phyloP scores from a whole-genome alignment of 2,888 invertebrate species.

The Heliconius aoede region DNA sequence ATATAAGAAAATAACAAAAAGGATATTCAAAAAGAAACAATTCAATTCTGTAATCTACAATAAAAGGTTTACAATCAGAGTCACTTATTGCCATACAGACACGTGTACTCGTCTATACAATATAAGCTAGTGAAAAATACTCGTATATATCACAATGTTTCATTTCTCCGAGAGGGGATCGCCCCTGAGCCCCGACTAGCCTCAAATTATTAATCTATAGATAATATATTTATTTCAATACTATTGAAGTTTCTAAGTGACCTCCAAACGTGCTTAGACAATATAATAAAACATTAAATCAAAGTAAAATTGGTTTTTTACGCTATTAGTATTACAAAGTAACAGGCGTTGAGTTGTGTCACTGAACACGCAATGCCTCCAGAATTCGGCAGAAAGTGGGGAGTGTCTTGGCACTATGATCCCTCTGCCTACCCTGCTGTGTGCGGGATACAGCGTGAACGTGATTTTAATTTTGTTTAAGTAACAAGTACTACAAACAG shows the following conservation, averaged over 20 bases:
- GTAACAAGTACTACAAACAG: slow-evolving; percentile 29
- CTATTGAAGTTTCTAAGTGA: not conserved
- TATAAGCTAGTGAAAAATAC: not conserved
- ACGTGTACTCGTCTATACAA: not conserved
- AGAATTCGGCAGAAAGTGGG: no score
- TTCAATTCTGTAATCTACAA: not conserved
- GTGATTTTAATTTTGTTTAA: no score
- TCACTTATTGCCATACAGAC: not conserved
- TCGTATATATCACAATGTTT: not conserved
- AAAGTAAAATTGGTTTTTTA: slow-evolving; percentile 14
- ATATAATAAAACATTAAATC: not conserved
- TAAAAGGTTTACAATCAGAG: no score
- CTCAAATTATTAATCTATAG: not conserved
- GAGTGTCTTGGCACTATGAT: no score
- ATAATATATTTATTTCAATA: not conserved
- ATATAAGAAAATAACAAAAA: not conserved
- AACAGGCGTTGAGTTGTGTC: no score
- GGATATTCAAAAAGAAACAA: not conserved
- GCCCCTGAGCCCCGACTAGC: not conserved
- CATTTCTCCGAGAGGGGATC: no score
- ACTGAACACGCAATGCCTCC: no score
- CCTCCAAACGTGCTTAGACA: not conserved
- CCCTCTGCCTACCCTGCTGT: no score
- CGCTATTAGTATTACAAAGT: slow-evolving; percentile 5
- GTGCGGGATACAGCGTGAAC: no score